These are phyloP conservation scores for Drosophila eohydei DNA, from an alignment of 2,888 invertebrate species.

Conservation along the genomic window DNA sequence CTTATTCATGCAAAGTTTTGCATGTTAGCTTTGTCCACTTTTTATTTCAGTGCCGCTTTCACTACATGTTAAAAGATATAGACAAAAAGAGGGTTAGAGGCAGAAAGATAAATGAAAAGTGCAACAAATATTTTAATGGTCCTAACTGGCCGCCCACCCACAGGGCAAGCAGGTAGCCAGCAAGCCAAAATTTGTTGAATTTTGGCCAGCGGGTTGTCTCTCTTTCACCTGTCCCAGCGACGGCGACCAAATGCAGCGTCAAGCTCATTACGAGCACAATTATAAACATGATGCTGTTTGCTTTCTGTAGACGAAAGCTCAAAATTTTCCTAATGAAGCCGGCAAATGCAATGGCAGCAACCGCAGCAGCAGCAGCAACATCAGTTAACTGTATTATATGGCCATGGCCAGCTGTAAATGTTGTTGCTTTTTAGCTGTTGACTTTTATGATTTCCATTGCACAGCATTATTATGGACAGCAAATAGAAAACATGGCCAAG, in stretches of 20 bases:
- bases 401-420: slow-evolving; percentile 55
- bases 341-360: slow-evolving; percentile 37
- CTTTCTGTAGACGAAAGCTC: slow-evolving; percentile 65
- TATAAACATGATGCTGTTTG: slow-evolving; percentile 41
- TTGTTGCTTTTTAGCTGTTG: slow-evolving; percentile 57
- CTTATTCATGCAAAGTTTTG: slow-evolving; percentile 69
- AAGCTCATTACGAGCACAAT: slow-evolving; percentile 52
- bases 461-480: slow-evolving; percentile 71
- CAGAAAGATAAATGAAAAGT: background rate
- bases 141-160: slow-evolving; percentile 47
- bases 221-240: slow-evolving; percentile 60
- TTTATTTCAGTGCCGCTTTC: slow-evolving; percentile 47
- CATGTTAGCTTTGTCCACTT: slow-evolving; percentile 40
- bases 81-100: background rate
- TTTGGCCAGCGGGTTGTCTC: slow-evolving; percentile 52
- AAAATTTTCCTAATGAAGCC: slow-evolving; percentile 77
- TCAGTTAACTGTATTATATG: slow-evolving; percentile 54
- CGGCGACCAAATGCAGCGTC: slow-evolving; percentile 59
- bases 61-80: slow-evolving; percentile 53
- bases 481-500: slow-evolving; percentile 68
- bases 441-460: slow-evolving; percentile 81
- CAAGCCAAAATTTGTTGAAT: slow-evolving; percentile 14
- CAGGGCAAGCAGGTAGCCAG: slow-evolving; percentile 12
- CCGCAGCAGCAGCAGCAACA: background rate
- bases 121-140: slow-evolving; percentile 56